phyloP scores from a whole-genome alignment of 2,888 invertebrate species.

The Amphiduros pacificus region DNA sequence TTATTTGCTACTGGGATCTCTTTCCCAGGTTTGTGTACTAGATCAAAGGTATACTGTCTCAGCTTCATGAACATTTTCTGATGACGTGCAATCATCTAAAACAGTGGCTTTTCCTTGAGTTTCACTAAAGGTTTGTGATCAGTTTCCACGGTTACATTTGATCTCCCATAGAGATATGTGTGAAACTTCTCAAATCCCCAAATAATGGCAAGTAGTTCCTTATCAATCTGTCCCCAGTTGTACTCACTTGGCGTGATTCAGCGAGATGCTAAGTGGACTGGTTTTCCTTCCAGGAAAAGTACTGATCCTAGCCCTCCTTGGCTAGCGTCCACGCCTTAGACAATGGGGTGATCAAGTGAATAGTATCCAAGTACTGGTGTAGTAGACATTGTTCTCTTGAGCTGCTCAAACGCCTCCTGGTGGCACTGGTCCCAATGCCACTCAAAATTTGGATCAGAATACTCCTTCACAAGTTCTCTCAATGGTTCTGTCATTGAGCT shows the following conservation, averaged over 20 bases:
- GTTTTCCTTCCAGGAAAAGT: not conserved
- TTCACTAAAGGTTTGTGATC: not conserved
- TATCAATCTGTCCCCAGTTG: not conserved
- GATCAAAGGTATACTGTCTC: not conserved
- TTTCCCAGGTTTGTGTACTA: not conserved
- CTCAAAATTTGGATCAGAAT: not conserved
- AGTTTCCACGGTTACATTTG: not conserved
- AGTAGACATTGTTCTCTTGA: not conserved
- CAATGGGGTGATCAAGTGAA: not conserved
- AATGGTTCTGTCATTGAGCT: not conserved
- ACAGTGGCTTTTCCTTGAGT: not conserved
- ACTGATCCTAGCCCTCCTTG: not conserved
- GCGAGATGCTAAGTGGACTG: not conserved
- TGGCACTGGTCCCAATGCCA: not conserved
- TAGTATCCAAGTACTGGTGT: not conserved
- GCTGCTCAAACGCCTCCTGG: not conserved
- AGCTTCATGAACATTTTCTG: not conserved
- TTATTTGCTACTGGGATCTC: not conserved
- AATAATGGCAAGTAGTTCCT: not conserved
- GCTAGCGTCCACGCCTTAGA: not conserved
- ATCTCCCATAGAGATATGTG: not conserved
- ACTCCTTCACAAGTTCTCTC: too few species aligned
- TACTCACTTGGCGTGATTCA: not conserved
- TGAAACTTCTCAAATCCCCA: not conserved
- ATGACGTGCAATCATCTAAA: not conserved